Evolutionary conservation across 2,888 invertebrate species (phyloP), one percentile per base, ranked within the genome.

Genomic region (Bembecia ichneumoniformis): DNA sequence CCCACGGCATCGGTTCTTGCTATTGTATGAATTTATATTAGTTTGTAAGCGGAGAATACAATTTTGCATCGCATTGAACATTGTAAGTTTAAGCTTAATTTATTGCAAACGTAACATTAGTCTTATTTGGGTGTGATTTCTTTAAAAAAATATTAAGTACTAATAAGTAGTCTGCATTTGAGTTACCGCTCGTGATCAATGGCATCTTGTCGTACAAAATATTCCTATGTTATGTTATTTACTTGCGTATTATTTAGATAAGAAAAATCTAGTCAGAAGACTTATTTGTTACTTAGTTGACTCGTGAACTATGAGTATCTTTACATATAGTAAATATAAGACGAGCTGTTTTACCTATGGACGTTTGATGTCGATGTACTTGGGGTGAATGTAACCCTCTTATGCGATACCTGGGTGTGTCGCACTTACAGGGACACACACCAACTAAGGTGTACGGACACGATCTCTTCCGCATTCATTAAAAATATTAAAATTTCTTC

Each of bases 131-230:
- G 82, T 84, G 82, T 84, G 83, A 82, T 84, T 87, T 77, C 66
- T 71, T 86, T 71, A 71, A 71, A 71, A 76, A 28, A 20, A 5
- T 28, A 28, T 28, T 28, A 28, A 28, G 9, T 28, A 28, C 28
- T 28, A 28, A 81, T 71, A 77, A 80, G 71, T 78, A 82, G 81
- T 84, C 78, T 83, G 86, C 86, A 87, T 86, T 87, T 86, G 82
- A 86, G 86, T 87, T 87, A 87, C 87, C 87, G 83, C 80, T 86
- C 83, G 86, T 87, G 82, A 86, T 84, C 78, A 77, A 82, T 84
- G 84, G 84, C 86, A 86, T 86, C 86, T 84, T 81, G 83, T 86
- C 87, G 87, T 87, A 87, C 87, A 87, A 87, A 54, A 87, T 87
- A 87, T 86, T 86, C 86, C 87, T 87, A 86, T 82, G 82, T 87